phyloP scores from a whole-genome alignment of 2,888 invertebrate species.

The Hydriomena furcata region DNA sequence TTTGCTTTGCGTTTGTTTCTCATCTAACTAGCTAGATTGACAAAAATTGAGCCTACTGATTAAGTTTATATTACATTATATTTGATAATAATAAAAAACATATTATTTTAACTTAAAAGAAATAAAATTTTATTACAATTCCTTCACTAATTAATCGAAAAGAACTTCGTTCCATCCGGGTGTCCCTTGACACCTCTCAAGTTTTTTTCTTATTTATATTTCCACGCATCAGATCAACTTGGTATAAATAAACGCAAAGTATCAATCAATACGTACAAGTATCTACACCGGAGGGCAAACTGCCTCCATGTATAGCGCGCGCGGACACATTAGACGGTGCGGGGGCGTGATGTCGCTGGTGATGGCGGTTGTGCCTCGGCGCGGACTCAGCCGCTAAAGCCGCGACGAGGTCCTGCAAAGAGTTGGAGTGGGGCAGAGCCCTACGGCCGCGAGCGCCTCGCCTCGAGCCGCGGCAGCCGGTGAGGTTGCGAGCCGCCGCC shows the following conservation, averaged over 20 bases:
- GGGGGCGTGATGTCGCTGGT: constrained; percentile 49
- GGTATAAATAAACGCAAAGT: neutral
- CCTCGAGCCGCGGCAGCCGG: constrained; percentile 61
- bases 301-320: constrained; percentile 75
- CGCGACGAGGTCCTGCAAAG: constrained; percentile 84
- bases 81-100: too few species aligned
- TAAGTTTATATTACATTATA: too few species aligned
- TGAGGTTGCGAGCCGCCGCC: constrained; percentile 76
- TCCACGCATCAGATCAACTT: too few species aligned
- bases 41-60: too few species aligned
- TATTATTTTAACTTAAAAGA: too few species aligned
- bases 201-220: too few species aligned
- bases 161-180: too few species aligned
- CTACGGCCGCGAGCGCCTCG: constrained; percentile 64
- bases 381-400: constrained; percentile 71
- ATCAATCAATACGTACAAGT: constrained; percentile 52
- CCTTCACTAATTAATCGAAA: too few species aligned
- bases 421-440: constrained; percentile 81
- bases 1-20: too few species aligned
- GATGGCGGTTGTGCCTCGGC: constrained; percentile 51
- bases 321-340: constrained; percentile 63
- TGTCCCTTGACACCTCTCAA: too few species aligned
- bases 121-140: too few species aligned
- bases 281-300: constrained; percentile 76
- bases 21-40: too few species aligned